phyloP scores from a whole-genome alignment of 1,140 invertebrate genomes.

The Caenorhabditis briggsae region DNA sequence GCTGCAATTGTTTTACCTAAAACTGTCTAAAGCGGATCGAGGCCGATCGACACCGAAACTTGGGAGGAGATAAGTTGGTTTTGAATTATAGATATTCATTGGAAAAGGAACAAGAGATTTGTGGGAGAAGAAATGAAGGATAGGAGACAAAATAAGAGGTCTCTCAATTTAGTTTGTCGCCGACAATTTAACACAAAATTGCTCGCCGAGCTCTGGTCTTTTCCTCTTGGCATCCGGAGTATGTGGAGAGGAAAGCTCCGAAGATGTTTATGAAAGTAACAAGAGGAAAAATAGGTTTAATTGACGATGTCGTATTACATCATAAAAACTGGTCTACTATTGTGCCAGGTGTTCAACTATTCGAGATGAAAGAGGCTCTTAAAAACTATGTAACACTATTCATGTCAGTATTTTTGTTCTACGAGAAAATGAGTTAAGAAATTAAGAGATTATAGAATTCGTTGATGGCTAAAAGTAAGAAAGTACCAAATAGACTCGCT shows the following conservation, averaged over 20 bases:
- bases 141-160: conserved; percentile 36
- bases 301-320: background rate
- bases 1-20: background rate
- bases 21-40: conserved; percentile 4
- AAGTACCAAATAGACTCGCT: no score
- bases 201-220: conserved; percentile 52
- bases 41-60: conserved; percentile 22
- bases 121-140: background rate
- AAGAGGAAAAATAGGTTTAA: background rate
- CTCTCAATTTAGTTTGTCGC: conserved; percentile 50
- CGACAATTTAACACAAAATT: conserved; percentile 52
- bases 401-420: no score
- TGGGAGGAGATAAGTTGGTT: background rate
- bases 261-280: conserved; percentile 20
- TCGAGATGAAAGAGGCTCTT: background rate
- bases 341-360: no score
- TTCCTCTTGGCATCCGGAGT: conserved; percentile 34
- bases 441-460: no score
- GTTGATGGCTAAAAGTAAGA: no score
- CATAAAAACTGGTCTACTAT: no score
- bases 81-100: conserved; percentile 42
- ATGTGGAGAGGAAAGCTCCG: background rate
- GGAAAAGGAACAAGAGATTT: no score
- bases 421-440: no score
- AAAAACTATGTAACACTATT: no score